Base-by-base conservation (phyloP, 2,113 vertebrate genomes). In the Gasterosteus aculeatus region DNA sequence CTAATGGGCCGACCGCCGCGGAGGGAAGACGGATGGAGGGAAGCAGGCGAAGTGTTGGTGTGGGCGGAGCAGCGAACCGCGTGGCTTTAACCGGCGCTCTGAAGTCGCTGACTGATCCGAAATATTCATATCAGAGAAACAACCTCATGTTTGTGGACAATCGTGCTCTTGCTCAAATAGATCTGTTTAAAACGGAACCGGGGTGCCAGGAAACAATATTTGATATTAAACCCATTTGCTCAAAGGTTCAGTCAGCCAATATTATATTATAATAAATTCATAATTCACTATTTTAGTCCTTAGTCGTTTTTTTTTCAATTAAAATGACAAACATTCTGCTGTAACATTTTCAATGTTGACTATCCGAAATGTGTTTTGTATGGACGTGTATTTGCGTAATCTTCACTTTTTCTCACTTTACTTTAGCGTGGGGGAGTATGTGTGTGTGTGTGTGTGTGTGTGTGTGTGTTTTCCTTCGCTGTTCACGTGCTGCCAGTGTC, bases 1-100 rank as follows among this genome's bases (percentile, higher is more conserved):
- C 96, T 99, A 99, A 99, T 99, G 97, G 97, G 95, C 96, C 96
- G 94, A 93, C 88, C 83, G 85, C 84, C 88, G 89, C 90, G 88
- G 92, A 94, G 93, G 92, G 22, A 77, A 62, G 81, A 59, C 88
- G 85, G 77, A 87, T 78, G 84, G 79, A 78, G 86, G 87, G 80
- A 83, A 63, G 87, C 89, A 22, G 49, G 90, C 91, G 89, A 58
- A 60, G 66, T 46, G 62, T 11, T 72, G 35, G 39, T 15, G 22
- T 61, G 22, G 47, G 67, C 15, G 26, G 64, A 61, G 78, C 63
- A 81, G 44, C 7, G 41, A 58, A 75, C 59, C 39, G 47, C 65
- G 75, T 18, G 15, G 5, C 12, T 62, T 73, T 56, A 7, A 44
- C n/a, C 44, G 3, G 15, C 2, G 1, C 31, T 72, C 4, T 57